These are phyloP conservation scores for Apotomis turbidana DNA, from an alignment of 2,888 invertebrate genomes.

Conservation along the genomic window DNA sequence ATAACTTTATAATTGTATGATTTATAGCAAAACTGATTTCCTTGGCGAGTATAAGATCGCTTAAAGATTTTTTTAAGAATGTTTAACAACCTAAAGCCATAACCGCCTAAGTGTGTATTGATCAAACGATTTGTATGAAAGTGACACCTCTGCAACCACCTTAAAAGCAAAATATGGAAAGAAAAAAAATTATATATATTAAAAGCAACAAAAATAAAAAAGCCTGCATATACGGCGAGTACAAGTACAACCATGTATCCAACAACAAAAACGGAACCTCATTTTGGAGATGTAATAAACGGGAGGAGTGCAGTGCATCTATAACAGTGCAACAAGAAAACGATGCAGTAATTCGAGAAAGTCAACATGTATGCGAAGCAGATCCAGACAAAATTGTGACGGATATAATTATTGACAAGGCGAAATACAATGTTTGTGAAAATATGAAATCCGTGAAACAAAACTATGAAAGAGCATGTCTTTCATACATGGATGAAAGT, in stretches of 20 bases:
- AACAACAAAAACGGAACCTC: constrained; percentile 16
- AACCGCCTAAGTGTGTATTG: no score
- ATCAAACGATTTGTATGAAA: no score
- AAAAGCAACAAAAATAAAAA: constrained; percentile 25
- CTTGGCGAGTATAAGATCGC: no score
- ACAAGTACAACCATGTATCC: constrained; percentile 22
- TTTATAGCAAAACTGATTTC: no score
- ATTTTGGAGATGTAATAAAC: constrained; percentile 17
- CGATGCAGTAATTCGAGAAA: constrained; percentile 9
- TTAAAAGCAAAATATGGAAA: no score
- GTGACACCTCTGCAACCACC: no score
- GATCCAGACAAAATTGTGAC: constrained; percentile 29
- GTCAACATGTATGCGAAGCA: constrained; percentile 10
- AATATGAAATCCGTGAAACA: constrained; percentile 33
- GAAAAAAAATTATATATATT: constrained; percentile 13
- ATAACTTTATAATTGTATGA: no score
- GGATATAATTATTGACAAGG: constrained; percentile 23
- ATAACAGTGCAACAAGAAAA: constrained; percentile 18
- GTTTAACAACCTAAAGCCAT: no score
- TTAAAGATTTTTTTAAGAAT: no score
- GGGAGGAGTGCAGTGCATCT: constrained; percentile 22
- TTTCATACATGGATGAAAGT: constrained; percentile 18
- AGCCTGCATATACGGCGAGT: constrained; percentile 14
- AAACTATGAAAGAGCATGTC: constrained; percentile 19
- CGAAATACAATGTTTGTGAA: constrained; percentile 25